A percentile compares a stretch with the other conserved stretches of the same genome.
Conservation (phyloP, 2,888 invertebrate genomes). For the Spialia ferax region DNA sequence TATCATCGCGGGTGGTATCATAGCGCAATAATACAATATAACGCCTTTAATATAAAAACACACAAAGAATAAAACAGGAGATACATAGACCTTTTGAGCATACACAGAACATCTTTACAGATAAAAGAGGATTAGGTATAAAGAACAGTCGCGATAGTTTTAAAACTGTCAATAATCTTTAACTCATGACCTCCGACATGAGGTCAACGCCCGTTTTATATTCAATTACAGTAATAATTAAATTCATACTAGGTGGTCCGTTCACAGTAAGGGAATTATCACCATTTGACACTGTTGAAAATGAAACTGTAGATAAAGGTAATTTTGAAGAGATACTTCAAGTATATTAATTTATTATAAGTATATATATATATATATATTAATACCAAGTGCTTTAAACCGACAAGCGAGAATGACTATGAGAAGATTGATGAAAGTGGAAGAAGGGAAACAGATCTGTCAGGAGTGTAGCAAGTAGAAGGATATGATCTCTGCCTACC, state of each 20-base stretch:
- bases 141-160: slow-evolving; percentile 10
- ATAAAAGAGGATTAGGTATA: background rate
- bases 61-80: background rate
- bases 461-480: too few species aligned
- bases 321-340: background rate
- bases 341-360: too few species aligned
- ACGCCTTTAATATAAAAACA: too few species aligned
- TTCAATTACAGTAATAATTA: slow-evolving; percentile 28
- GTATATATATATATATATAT: too few species aligned
- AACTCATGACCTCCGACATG: slow-evolving; percentile 7
- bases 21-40: background rate
- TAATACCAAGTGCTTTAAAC: too few species aligned
- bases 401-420: too few species aligned
- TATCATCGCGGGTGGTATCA: slow-evolving; percentile 2
- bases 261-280: slow-evolving; percentile 19
- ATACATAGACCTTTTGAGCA: background rate
- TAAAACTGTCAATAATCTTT: slow-evolving; percentile 22
- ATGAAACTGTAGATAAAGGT: background rate
- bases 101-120: background rate
- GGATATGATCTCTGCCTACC: too few species aligned
- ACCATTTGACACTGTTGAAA: background rate
- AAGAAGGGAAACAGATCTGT: too few species aligned
- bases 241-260: slow-evolving; percentile 30
- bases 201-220: slow-evolving; percentile 17
- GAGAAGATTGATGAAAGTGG: too few species aligned